Conservation (phyloP, 2,113 vertebrate species). For the Oryzias woworae region DNA sequence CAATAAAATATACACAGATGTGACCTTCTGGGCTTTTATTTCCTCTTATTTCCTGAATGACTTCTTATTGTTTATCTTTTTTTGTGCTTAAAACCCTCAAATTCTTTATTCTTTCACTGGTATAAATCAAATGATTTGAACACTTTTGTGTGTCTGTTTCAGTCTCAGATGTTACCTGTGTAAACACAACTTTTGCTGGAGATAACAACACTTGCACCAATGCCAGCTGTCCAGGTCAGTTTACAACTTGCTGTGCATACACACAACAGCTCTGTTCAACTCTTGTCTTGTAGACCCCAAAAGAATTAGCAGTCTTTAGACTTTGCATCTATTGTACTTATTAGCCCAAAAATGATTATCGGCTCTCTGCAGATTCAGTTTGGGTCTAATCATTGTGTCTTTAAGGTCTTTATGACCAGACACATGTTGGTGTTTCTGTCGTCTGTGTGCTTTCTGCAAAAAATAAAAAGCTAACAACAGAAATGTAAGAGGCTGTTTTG, state of each 20-base stretch:
- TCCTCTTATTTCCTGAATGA: no score
- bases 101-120: neutral
- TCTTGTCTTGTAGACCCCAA: conserved; percentile 3
- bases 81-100: neutral
- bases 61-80: no score
- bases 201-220: conserved; percentile 12
- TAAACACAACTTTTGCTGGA: neutral
- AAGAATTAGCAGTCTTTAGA: conserved; percentile 18
- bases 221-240: conserved; percentile 49
- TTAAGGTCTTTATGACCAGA: conserved; percentile 6
- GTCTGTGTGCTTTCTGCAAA: conserved; percentile 18
- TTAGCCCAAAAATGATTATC: neutral
- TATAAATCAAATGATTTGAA: neutral
- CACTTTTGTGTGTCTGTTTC: conserved; percentile 30
- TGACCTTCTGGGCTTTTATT: no score
- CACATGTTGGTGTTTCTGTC: conserved; percentile 2
- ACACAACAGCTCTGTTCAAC: conserved; percentile 1
- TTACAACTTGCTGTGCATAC: neutral
- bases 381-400: conserved; percentile 2
- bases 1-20: no score
- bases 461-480: neutral
- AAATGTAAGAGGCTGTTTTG: neutral
- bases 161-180: neutral
- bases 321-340: neutral
- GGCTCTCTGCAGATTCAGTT: conserved; percentile 26